phyloP scores from a whole-genome alignment of 2,113 vertebrate genomes.

The Xenopus borealis region DNA sequence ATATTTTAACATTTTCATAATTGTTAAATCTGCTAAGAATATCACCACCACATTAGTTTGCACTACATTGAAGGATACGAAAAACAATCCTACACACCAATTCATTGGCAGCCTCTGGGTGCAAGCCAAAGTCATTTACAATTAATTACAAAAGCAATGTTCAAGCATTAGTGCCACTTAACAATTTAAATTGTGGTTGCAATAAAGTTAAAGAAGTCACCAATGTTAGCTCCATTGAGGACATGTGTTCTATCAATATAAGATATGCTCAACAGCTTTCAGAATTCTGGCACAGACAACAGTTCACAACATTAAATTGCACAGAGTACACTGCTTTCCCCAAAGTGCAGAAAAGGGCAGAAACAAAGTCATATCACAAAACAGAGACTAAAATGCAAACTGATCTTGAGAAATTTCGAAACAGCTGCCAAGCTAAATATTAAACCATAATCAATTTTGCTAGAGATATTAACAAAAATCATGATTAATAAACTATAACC shows the following conservation, averaged over 20 bases:
- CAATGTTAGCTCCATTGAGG: constrained; percentile 30
- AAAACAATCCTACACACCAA: constrained; percentile 14
- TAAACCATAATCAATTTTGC: constrained; percentile 9
- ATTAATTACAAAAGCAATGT: constrained; percentile 42
- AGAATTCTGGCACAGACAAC: constrained; percentile 19
- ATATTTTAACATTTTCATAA: neutral
- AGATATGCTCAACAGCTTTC: constrained; percentile 26
- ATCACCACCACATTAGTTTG: constrained; percentile 14
- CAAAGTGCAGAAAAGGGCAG: constrained; percentile 19
- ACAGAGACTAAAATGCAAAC: constrained; percentile 22
- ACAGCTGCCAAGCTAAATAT: constrained; percentile 29
- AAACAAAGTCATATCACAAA: constrained; percentile 32
- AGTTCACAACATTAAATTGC: constrained; percentile 30
- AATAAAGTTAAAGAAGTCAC: constrained; percentile 37
- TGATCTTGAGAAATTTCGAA: constrained; percentile 28
- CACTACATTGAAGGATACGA: neutral
- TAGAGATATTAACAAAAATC: neutral
- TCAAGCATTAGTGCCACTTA: constrained; percentile 37
- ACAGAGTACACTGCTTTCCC: constrained; percentile 14
- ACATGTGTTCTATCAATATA: constrained; percentile 33
- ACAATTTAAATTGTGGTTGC: constrained; percentile 37
- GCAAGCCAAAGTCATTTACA: constrained; percentile 41
- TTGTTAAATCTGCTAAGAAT: neutral
- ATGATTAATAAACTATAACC: neutral
- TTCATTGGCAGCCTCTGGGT: constrained; percentile 37